A percentile compares a stretch with the other conserved stretches of the same genome.
These are phyloP conservation scores for Macrosteles quadrilineatus DNA, from an alignment of 1,140 invertebrate species.

Conservation along the genomic window DNA sequence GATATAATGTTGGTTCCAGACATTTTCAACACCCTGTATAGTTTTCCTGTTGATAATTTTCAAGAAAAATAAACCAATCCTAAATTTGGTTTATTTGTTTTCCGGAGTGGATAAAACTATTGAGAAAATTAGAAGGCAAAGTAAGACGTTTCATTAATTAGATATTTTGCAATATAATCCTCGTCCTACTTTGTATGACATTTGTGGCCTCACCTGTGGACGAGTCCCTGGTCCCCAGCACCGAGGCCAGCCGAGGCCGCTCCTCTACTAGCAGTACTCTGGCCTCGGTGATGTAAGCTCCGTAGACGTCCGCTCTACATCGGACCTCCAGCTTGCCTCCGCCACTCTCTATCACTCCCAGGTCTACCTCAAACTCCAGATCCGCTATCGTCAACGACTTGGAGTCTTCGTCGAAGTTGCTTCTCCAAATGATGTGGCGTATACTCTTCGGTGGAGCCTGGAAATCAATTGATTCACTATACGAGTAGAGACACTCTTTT, in stretches of 20 bases:
- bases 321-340: slow-evolving; percentile 58
- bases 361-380: slow-evolving; percentile 41
- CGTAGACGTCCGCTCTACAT: slow-evolving; percentile 62
- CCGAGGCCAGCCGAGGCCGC: slow-evolving; percentile 63
- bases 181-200: too few relatives aligned
- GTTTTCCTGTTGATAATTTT: too few relatives aligned
- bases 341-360: slow-evolving; percentile 53
- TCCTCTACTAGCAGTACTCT: slow-evolving; percentile 61
- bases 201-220: slow-evolving; percentile 47
- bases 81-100: too few relatives aligned
- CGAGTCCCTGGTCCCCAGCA: slow-evolving; percentile 64
- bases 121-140: too few relatives aligned
- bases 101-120: too few relatives aligned
- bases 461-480: background rate
- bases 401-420: background rate
- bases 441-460: slow-evolving; percentile 8
- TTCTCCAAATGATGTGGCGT: slow-evolving; percentile 3
- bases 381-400: slow-evolving; percentile 38
- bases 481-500: too few relatives aligned
- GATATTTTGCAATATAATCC: too few relatives aligned
- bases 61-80: too few relatives aligned
- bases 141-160: too few relatives aligned
- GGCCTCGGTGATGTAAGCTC: slow-evolving; percentile 57
- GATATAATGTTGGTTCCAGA: too few relatives aligned
- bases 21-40: too few relatives aligned